These are phyloP conservation scores for Ips nitidus DNA, from an alignment of 1,140 invertebrate species.

Conservation along the genomic window DNA sequence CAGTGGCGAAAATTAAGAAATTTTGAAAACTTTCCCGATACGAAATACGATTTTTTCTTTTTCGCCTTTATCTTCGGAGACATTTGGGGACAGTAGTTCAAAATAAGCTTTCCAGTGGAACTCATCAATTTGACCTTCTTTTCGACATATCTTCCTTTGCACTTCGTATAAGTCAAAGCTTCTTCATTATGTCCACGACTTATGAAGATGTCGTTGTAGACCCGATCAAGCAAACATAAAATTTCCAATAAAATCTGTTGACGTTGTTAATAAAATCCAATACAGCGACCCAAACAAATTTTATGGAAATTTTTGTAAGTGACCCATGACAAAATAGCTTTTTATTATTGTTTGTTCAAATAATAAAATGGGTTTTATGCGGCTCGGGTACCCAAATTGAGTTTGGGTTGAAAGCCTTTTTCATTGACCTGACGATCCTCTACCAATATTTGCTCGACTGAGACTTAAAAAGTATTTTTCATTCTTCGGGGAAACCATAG, in stretches of 20 bases:
- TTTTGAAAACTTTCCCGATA: not conserved
- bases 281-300: no score
- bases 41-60: not conserved
- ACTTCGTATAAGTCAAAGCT: no score
- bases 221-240: no score
- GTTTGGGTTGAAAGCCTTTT: constrained; percentile 21
- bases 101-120: no score
- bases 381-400: constrained; percentile 8
- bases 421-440: constrained; percentile 8
- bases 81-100: no score
- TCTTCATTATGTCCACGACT: no score
- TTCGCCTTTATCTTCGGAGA: no score
- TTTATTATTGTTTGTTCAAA: constrained; percentile 23
- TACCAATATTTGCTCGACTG: constrained; percentile 10
- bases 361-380: constrained; percentile 18
- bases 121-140: not conserved
- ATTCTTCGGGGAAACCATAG: not conserved
- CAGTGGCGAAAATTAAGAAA: constrained; percentile 3
- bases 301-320: constrained; percentile 1
- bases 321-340: constrained; percentile 21
- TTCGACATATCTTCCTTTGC: not conserved
- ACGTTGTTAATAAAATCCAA: not conserved
- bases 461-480: not conserved
- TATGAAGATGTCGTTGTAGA: no score
- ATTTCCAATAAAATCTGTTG: no score